Evolutionary conservation across 2,888 invertebrate genomes (phyloP), one percentile per base, ranked within the genome.

Genomic region (Tinea pellionella): DNA sequence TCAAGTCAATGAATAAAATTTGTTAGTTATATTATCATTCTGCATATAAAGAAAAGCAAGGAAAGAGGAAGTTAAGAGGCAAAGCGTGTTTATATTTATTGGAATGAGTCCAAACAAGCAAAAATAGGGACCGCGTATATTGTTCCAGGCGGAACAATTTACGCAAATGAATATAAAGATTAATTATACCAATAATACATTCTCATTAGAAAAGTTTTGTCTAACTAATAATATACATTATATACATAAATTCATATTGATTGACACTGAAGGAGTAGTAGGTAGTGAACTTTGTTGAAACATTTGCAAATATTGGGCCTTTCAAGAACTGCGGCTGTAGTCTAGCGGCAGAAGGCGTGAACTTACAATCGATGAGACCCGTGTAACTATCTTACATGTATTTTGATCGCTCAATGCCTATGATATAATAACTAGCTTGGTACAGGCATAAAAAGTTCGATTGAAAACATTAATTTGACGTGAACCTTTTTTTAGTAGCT

Each of bases 131-230:
- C 59, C 62, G 64, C 51, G 66, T 61, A 62, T 67, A 61, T 65
- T 66, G 63, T 65, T 64, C 64, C 66, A 65, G 65, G 61, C 62
- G 63, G 63, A 63, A 61, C 63, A 63, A 63, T 63, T 64, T 69
- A 66, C 62, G 65, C 67, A 69, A 72, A 70, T 69, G 69, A 68
- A 67, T 66, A 68, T 65, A 64, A 67, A 64, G 65, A 70, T 69
- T 72, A 69, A 71, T 72, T 69, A 69, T 53, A 12, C 53, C 53
- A 6, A 18, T 6, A 24, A 15, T 13, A 53, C 53, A 53, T 19
- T 53, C 53, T 53, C 53, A 53, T 53, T 53, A 53, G 24, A 18
- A 18, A 47, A 18, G 16, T 18, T 16, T 15, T 9, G 24, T 24
- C 3, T 47, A 18, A 16, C 13, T 47, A 47, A 47, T n/a, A 43